Evolutionary conservation across 2,888 invertebrate genomes (phyloP), one percentile per base, ranked within the genome.

Genomic region (Mycalesis mineus): DNA sequence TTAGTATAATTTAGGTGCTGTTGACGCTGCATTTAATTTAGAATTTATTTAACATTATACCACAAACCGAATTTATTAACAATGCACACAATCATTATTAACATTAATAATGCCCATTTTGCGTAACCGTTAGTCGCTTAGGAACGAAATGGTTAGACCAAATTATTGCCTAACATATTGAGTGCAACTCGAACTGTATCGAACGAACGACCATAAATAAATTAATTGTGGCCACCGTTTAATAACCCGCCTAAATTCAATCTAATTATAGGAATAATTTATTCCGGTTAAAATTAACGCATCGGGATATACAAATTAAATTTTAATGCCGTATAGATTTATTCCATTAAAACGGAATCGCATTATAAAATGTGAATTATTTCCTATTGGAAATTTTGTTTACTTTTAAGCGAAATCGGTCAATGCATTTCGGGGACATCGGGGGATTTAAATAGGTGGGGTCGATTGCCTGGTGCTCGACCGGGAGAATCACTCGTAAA

Each of bases 271-370:
- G 58, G 58, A 57, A 64, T 64, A 61, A 66, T 66, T 63, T 57
- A 58, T 55, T 51, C 40, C 53, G 55, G 60, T 62, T 57, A 61
- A 65, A 61, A 64, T 62, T 64, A 60, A 66, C 64, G 51, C 47
- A 48, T 15, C 42, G 55, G 40, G 52, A 50, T 54, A 54, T 58
- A 57, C 45, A 65, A n/a, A 64, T 61, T 58, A 61, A 63, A 61
- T 60, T 61, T 56, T 55, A 57, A 65, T 59, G 50, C 40, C 37
- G 42, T 58, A 60, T 69, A 69, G 69, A 74, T 76, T 74, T 71
- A 70, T 73, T 50, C 40, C 31, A 59, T 58, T 61, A 57, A 55
- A 52, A 17, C 22, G 9, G 40, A 40, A 59, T 56, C 44, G 7
- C 22, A 57, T 57, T 52, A 56, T 56, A 49, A 56, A 28, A 28